phyloP scores from a whole-genome alignment of 1,140 invertebrate species.

The Globodera rostochiensis region DNA sequence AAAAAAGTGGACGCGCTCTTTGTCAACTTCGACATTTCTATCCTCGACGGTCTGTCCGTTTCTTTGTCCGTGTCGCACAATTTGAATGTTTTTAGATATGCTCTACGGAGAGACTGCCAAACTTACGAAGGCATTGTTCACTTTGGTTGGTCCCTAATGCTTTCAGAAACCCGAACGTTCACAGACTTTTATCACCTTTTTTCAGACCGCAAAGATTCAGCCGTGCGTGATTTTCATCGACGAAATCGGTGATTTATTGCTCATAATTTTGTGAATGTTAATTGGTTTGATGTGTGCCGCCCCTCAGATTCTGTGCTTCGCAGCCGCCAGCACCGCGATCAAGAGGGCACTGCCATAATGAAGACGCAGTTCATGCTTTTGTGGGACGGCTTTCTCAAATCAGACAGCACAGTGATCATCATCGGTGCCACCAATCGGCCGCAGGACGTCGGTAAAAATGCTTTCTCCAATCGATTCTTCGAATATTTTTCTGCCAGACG shows the following conservation, averaged over 20 bases:
- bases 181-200: constrained; percentile 79
- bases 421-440: constrained; percentile 94
- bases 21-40: constrained; percentile 88
- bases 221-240: constrained; percentile 94
- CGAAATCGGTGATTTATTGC: constrained; percentile 76
- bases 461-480: too few relatives aligned
- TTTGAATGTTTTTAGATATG: constrained; percentile 84
- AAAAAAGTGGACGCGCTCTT: constrained; percentile 87
- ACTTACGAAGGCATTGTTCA: constrained; percentile 89
- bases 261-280: background rate
- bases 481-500: constrained; percentile 70
- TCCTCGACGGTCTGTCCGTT: constrained; percentile 12
- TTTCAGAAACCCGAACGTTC: constrained; percentile 67
- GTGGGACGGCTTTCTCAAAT: constrained; percentile 76
- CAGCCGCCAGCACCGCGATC: constrained; percentile 82
- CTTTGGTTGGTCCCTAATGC: constrained; percentile 68
- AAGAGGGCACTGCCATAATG: constrained; percentile 98
- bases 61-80: too few relatives aligned
- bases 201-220: constrained; percentile 87
- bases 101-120: constrained; percentile 97
- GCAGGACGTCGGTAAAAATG: constrained; percentile 76
- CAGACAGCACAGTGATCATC: constrained; percentile 74
- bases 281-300: background rate
- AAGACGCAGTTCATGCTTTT: constrained; percentile 76
- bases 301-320: constrained; percentile 77